phyloP scores from a whole-genome alignment of 2,888 invertebrate species.

The Scotopteryx bipunctaria region DNA sequence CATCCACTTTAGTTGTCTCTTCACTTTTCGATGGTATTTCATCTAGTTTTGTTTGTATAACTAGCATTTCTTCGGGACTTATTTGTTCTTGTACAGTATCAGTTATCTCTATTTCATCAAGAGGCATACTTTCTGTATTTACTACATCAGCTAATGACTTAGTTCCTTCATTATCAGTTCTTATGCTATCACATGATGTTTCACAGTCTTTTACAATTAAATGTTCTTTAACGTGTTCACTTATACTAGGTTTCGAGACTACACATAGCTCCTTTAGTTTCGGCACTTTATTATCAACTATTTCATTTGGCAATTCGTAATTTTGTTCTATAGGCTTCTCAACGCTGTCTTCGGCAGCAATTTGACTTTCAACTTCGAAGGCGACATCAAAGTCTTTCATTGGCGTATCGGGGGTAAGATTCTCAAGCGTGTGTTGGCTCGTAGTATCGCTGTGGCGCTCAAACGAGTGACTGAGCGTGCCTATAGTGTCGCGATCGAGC shows the following conservation, averaged over 20 bases:
- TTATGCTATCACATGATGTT: conserved; percentile 72
- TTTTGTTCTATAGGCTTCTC: conserved; percentile 40
- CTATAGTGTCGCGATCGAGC: conserved; percentile 68
- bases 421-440: conserved; percentile 75
- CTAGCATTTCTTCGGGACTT: conserved; percentile 10
- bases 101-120: conserved; percentile 48
- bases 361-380: conserved; percentile 45
- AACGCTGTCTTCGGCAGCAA: conserved; percentile 18
- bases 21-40: conserved; percentile 26
- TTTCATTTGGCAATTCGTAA: conserved; percentile 69
- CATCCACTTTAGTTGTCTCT: conserved; percentile 19
- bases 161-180: conserved; percentile 71
- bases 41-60: conserved; percentile 12
- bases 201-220: conserved; percentile 74
- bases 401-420: conserved; percentile 74
- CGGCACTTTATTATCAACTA: conserved; percentile 68
- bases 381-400: conserved; percentile 62
- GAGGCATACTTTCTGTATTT: conserved; percentile 42
- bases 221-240: conserved; percentile 61
- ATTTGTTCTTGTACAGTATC: conserved; percentile 38
- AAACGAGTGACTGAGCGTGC: conserved; percentile 75
- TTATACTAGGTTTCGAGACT: conserved; percentile 73
- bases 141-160: conserved; percentile 73
- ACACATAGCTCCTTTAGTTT: conserved; percentile 72
- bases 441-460: conserved; percentile 72